Base-by-base conservation (phyloP, 2,797 vertebrate genomes). In the Epinephelus coioides region DNA sequence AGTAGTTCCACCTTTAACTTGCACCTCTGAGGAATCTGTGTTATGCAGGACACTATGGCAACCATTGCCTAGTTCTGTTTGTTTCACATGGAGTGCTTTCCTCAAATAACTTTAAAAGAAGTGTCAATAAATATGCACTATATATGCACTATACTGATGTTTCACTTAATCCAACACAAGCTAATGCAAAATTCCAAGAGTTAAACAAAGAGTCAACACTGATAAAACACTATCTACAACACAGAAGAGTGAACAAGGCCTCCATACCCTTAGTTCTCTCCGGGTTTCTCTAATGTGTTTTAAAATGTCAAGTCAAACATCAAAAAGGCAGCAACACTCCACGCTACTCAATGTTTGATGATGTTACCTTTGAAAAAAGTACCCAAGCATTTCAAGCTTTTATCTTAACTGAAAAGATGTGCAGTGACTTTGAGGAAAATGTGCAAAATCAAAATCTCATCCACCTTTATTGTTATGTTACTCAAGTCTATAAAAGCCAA, bases 401-500 rank as follows among this genome's bases (percentile, higher is more conserved):
- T 21, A 47, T 38, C 27, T 55, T 9, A 50, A 76, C 40, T 14
- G 15, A 4, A 6, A 43, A 17, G 10, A 46, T 65, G 5, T 0
- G 3, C 14, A 38, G 10, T 51, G 25, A 38, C 40, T 44, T 47
- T 6, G 1, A 69, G 54, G 38, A 12, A 60, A 25, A 70, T 19
- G 11, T 73, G 18, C 61, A 15, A n/a, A 68, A 51, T 46, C 13
- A 59, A 60, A 27, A 53, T 60, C 30, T 56, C 9, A 9, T 68
- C 18, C 15, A 69, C 44, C 44, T 67, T 43, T 14, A 55, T 27
- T 53, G 14, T 78, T 56, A 9, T 27, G 18, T 69, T 54, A 60
- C 7, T 34, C 12, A 57, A 10, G 21, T 54, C 3, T 46, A 68
- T 59, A 44, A 64, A 75, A 65, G 2, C 55, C 6, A 57, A 27